Base-by-base conservation (phyloP, 2,888 invertebrate species). In the Amphipoea oculea region DNA sequence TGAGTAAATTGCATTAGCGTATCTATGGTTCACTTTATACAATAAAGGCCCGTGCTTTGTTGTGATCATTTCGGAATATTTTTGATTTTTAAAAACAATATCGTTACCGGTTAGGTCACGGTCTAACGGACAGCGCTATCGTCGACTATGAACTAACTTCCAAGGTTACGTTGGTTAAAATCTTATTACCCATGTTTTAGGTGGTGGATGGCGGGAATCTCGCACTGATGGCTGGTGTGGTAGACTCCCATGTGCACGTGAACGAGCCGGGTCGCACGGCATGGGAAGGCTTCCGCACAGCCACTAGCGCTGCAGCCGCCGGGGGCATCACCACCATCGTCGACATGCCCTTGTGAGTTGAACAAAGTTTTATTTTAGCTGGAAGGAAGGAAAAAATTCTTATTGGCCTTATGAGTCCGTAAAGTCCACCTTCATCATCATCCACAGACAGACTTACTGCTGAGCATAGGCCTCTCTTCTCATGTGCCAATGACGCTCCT, bases 311-410 rank as follows among this genome's bases (percentile, higher is more conserved):
- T 6, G 98, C 98, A 0, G 98, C 98, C 0, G 98, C 98, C 4
- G 98, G 98, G 7, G 98, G 98, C 57, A 97, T 98, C 78, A 98
- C 98, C 6, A 98, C 98, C 72, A 97, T 98, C 68, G 97, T 98
- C 51, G 98, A 98, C 91, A 98, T 98, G 97, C 98, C 98, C 29
- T 93, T 98, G 98, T 98, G 95, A 93, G 94, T 78, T 57, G 69
- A 36, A 40, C 7, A 12, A 40, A 40, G 17, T 62, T 29, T 63
- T 36, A 57, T 51, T 57, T 75, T 23, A 63, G 54, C 45, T 48
- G 54, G 12, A n/a, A 45, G 2, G 17, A 54, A n/a, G 1, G 42
- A 63, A 20, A 54, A 45, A 40, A 29, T 29, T 6, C 23, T 45
- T 12, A 2, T 23, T 40, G 29, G 12, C 29, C 17, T n/a, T 12